A percentile compares a stretch with the other conserved stretches of the same genome.
Conservation (phyloP, 2,797 vertebrate species). For the Pelochelys cantorii region DNA sequence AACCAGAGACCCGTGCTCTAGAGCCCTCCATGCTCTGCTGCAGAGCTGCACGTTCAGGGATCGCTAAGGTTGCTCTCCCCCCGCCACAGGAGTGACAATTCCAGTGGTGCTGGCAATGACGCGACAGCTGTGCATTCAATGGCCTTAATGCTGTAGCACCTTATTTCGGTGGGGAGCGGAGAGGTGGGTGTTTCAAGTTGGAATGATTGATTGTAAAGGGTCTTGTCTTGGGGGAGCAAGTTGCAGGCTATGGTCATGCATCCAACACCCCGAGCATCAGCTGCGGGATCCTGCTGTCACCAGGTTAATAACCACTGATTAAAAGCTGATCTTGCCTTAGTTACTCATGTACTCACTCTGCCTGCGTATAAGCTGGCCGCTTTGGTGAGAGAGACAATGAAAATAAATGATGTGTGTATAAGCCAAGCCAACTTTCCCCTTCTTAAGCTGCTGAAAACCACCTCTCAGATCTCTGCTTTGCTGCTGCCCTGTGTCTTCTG, state of each 20-base stretch:
- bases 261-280: neutral
- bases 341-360: neutral
- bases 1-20: neutral
- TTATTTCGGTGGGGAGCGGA: neutral
- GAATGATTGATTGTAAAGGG: neutral
- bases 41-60: neutral
- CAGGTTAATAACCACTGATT: neutral
- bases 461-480: neutral
- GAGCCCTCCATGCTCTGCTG: too few species aligned
- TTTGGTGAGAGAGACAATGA: neutral
- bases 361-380: neutral
- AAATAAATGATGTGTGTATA: neutral
- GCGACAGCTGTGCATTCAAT: neutral
- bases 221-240: neutral
- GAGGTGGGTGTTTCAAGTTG: neutral
- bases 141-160: neutral
- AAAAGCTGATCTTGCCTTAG: neutral
- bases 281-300: neutral
- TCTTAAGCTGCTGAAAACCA: neutral
- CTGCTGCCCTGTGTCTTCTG: neutral
- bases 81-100: accelerated
- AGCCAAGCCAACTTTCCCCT: neutral
- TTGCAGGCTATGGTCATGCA: neutral
- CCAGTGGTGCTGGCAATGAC: too few species aligned
- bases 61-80: neutral